Evolutionary conservation across 2,888 invertebrate genomes (phyloP).

Genomic region (Netelia melanura): DNA sequence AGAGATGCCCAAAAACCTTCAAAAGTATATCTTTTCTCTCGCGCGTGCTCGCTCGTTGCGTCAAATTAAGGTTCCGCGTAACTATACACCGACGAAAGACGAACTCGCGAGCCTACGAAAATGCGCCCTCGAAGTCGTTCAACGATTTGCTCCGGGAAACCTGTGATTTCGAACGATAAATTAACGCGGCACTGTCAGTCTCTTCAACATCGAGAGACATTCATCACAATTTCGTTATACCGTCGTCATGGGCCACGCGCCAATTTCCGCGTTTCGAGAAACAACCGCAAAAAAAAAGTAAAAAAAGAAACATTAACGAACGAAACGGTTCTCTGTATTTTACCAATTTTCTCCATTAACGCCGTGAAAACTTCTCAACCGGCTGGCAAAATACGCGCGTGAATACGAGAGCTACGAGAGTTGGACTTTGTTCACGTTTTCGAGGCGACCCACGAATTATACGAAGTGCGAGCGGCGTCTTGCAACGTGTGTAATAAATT

Average conservation of each 20-base stretch:
- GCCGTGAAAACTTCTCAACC: slow-evolving; percentile 76
- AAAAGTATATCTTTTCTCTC: slow-evolving; percentile 19
- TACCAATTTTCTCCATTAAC: slow-evolving; percentile 78
- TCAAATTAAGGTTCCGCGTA: slow-evolving; percentile 34
- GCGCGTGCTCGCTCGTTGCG: slow-evolving; percentile 34
- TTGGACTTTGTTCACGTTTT: slow-evolving; percentile 41
- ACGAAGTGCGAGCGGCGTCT: neutral
- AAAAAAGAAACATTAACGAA: neutral
- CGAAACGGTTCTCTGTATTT: slow-evolving; percentile 63
- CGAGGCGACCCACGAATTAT: slow-evolving; percentile 30
- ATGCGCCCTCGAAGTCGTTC: slow-evolving; percentile 18
- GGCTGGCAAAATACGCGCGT: slow-evolving; percentile 60
- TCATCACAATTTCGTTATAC: slow-evolving; percentile 3
- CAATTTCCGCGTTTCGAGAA: slow-evolving; percentile 68
- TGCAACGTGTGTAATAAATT: neutral
- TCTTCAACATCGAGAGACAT: slow-evolving; percentile 16
- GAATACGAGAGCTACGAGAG: slow-evolving; percentile 52
- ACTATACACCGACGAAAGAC: neutral
- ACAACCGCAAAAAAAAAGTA: neutral
- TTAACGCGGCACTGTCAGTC: slow-evolving; percentile 73
- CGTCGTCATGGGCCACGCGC: slow-evolving; percentile 31
- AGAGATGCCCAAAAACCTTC: slow-evolving; percentile 4
- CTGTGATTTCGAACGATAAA: slow-evolving; percentile 80
- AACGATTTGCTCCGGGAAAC: slow-evolving; percentile 72
- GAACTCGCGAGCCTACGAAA: slow-evolving; percentile 7